Percentiles rank a stretch among this genome's conserved stretches.
phyloP scores from a whole-genome alignment of 2,888 invertebrate species.

The Eupithecia vulgata region DNA sequence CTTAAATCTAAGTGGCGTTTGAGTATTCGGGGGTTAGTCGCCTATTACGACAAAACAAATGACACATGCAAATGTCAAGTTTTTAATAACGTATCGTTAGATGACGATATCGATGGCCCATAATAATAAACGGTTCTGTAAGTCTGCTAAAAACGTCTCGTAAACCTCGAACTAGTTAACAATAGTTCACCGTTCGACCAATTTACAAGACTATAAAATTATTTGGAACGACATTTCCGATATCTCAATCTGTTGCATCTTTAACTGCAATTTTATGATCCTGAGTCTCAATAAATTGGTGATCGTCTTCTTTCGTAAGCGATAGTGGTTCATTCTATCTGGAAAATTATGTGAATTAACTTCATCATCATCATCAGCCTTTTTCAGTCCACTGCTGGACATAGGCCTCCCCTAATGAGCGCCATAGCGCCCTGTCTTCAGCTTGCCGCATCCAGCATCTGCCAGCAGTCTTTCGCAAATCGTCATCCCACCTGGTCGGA shows the following conservation, averaged over 20 bases:
- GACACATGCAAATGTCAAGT: neutral
- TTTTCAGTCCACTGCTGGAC: no score
- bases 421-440: no score
- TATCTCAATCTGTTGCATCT: conserved; percentile 48
- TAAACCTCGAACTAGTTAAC: conserved; percentile 32
- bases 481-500: no score
- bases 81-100: neutral
- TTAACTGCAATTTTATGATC: conserved; percentile 54
- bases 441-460: no score
- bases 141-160: conserved; percentile 19
- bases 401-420: no score
- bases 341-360: no score
- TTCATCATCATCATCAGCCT: no score
- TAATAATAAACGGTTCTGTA: conserved; percentile 13
- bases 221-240: conserved; percentile 41
- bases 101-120: conserved; percentile 2
- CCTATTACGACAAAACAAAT: no score
- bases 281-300: conserved; percentile 11
- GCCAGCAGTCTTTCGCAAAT: no score
- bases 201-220: conserved; percentile 44
- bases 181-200: conserved; percentile 32
- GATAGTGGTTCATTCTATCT: conserved; percentile 28
- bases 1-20: no score
- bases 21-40: no score
- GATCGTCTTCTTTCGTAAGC: conserved; percentile 31